phyloP scores from a whole-genome alignment of 2,888 invertebrate genomes.

The Carterocephalus palaemon region DNA sequence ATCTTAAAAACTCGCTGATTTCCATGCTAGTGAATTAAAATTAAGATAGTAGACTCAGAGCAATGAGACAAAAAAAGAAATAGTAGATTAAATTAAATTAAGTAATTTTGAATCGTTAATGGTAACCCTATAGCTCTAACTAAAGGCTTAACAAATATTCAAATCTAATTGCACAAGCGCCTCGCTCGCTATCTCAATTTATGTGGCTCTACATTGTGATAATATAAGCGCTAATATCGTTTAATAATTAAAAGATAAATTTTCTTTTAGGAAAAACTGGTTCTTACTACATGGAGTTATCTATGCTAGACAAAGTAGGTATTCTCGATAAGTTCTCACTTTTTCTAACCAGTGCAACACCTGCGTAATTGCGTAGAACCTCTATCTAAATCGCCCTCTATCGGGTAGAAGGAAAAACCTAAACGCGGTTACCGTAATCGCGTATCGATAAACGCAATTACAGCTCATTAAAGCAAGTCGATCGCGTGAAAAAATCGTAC shows the following conservation, averaged over 20 bases:
- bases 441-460: conserved; percentile 70
- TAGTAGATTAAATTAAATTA: too few species aligned
- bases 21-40: too few species aligned
- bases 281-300: too few species aligned
- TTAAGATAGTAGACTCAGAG: too few species aligned
- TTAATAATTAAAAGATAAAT: conserved; percentile 2
- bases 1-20: too few species aligned
- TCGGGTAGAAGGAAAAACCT: conserved; percentile 34
- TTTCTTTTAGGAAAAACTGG: too few species aligned
- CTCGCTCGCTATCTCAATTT: conserved; percentile 2
- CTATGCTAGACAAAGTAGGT: too few species aligned
- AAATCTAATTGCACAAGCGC: conserved; percentile 5
- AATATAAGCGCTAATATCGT: conserved; percentile 15
- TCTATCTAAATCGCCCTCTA: conserved; percentile 36
- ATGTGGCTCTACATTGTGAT: conserved; percentile 10
- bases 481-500: conserved; percentile 52
- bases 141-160: neutral
- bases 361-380: conserved; percentile 23
- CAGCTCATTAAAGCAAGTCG: conserved; percentile 64
- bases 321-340: conserved; percentile 5
- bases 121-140: conserved; percentile 8
- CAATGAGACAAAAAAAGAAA: too few species aligned
- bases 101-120: too few species aligned
- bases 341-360: conserved; percentile 21
- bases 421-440: conserved; percentile 33